These are phyloP conservation scores for Lacanobia wlatinum DNA, from an alignment of 2,888 invertebrate species.

Conservation along the genomic window DNA sequence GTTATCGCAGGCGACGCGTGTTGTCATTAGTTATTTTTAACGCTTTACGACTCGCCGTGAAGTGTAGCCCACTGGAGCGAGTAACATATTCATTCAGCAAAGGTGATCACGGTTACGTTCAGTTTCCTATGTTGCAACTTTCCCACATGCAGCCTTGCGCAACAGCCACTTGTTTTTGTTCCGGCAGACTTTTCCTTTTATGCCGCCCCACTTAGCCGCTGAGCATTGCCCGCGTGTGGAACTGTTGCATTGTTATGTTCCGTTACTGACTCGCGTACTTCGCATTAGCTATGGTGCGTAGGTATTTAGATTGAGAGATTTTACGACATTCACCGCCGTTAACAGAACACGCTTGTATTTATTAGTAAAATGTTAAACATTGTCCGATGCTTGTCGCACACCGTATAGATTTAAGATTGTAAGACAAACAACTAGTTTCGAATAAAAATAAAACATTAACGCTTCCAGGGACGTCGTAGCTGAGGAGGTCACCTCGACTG, in stretches of 20 bases:
- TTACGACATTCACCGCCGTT: constrained; percentile 44
- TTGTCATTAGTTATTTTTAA: constrained; percentile 90
- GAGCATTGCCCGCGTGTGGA: constrained; percentile 72
- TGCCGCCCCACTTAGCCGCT: constrained; percentile 75
- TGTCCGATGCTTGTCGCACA: constrained; percentile 13
- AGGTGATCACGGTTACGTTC: constrained; percentile 78
- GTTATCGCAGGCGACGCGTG: constrained; percentile 87
- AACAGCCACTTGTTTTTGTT: constrained; percentile 87
- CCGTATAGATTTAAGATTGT: neutral
- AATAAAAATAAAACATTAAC: constrained; percentile 16
- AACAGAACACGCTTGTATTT: constrained; percentile 31
- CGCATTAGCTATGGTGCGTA: constrained; percentile 68
- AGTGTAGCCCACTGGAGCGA: constrained; percentile 77
- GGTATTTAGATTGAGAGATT: constrained; percentile 65
- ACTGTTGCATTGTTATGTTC: constrained; percentile 78
- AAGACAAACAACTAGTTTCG: neutral
- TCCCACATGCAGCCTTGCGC: constrained; percentile 88
- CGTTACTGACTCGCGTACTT: constrained; percentile 73
- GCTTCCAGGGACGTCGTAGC: constrained; percentile 86
- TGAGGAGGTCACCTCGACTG: constrained; percentile 88
- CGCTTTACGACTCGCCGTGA: constrained; percentile 75
- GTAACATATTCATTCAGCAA: constrained; percentile 79
- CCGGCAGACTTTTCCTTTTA: constrained; percentile 87
- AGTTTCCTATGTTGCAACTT: constrained; percentile 86
- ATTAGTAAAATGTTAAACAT: constrained; percentile 18